Conservation (phyloP, 2,113 vertebrate genomes). For the Bothrops jararaca region DNA sequence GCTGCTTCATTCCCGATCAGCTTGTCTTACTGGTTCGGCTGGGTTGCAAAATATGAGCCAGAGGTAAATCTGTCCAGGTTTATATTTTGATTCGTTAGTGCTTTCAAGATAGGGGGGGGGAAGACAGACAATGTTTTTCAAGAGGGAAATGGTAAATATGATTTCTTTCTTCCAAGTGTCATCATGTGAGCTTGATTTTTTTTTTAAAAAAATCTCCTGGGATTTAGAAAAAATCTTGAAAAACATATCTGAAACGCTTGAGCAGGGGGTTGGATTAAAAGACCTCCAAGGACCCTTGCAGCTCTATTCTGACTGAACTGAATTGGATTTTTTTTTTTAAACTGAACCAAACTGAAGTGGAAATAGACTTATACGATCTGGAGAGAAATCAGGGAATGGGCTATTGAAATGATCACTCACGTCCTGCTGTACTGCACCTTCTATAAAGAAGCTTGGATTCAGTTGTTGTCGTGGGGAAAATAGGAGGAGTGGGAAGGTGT, state of each 20-base stretch:
- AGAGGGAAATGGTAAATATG: background rate
- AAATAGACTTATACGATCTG: background rate
- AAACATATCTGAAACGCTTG: no score
- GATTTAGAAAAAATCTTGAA: background rate
- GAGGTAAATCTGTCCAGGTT: slow-evolving; percentile 61
- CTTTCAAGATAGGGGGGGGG: background rate
- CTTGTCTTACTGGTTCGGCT: slow-evolving; percentile 54
- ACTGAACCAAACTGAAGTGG: background rate
- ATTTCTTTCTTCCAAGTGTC: background rate
- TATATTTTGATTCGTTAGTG: slow-evolving; percentile 6
- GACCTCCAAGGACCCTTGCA: no score
- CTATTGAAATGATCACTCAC: no score
- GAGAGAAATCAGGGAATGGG: no score
- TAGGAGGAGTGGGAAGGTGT: no score
- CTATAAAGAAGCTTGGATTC: no score
- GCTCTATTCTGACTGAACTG: no score
- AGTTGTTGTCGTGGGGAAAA: background rate
- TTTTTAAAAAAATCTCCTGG: background rate
- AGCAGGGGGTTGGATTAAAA: no score
- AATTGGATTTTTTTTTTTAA: background rate
- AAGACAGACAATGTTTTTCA: background rate
- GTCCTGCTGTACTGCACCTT: no score
- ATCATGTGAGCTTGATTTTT: background rate
- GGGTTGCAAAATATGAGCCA: slow-evolving; percentile 64
- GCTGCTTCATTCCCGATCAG: slow-evolving; percentile 57